Conservation (phyloP, 2,113 vertebrate genomes). For the Oncorhynchus gorbuscha region DNA sequence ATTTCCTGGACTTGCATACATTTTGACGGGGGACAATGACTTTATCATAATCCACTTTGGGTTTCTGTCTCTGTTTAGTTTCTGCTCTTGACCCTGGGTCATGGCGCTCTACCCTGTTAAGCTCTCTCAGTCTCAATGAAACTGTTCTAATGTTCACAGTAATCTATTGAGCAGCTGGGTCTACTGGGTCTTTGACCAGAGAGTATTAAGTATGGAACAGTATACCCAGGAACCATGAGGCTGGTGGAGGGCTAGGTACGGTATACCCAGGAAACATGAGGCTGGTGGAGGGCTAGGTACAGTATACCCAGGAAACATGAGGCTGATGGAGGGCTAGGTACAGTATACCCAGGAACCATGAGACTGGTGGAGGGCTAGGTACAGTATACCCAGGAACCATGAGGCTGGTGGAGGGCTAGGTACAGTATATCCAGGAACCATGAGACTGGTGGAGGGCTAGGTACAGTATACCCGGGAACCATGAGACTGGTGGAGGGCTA, state of each 20-base stretch:
- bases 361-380: no score
- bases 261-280: no score
- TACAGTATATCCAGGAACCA: no score
- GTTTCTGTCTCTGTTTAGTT: constrained; percentile 35
- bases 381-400: no score
- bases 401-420: no score
- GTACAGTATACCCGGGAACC: no score
- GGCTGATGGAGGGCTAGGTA: no score
- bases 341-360: no score
- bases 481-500: no score
- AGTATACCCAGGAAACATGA: no score
- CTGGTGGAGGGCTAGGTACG: neutral
- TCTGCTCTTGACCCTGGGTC: constrained; percentile 44
- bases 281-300: no score
- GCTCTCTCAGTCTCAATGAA: constrained; percentile 35
- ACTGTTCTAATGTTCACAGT: constrained; percentile 21
- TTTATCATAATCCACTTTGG: constrained; percentile 62
- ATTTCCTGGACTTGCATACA: constrained; percentile 42
- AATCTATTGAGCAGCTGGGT: constrained; percentile 54
- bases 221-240: neutral
- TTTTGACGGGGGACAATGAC: constrained; percentile 60
- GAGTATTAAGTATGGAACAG: neutral
- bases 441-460: no score
- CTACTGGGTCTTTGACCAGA: neutral
- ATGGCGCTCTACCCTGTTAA: constrained; percentile 27